These are phyloP conservation scores for Phyllostomus hastatus DNA, from an alignment of 2,113 vertebrate species.

Conservation along the genomic window DNA sequence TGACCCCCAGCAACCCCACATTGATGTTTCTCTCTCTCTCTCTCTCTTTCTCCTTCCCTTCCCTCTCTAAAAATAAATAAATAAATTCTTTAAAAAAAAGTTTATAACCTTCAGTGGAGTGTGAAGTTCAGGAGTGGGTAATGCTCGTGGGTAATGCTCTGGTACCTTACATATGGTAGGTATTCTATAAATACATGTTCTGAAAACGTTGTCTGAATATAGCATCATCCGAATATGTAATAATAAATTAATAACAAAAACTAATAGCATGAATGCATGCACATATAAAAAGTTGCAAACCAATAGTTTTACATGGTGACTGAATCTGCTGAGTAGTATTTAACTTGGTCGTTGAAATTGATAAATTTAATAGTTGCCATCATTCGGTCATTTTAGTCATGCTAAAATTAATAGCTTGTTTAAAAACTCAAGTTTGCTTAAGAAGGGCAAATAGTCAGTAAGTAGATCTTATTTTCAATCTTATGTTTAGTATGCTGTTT, in stretches of 20 bases:
- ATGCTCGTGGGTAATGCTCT: neutral
- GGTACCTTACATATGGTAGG: neutral
- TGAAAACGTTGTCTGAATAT: neutral
- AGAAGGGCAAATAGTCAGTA: neutral
- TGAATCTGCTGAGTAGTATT: neutral
- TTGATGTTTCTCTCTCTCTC: no score
- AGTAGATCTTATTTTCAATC: neutral
- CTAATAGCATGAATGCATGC: neutral
- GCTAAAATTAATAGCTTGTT: neutral
- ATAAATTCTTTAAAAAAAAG: neutral
- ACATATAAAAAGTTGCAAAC: neutral
- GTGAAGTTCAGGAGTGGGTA: neutral
- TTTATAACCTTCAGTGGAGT: neutral
- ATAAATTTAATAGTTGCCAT: neutral
- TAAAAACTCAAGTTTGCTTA: neutral
- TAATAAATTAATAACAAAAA: neutral
- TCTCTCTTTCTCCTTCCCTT: no score
- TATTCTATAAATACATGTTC: neutral
- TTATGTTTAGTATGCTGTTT: neutral
- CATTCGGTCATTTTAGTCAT: neutral
- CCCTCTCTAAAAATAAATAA: no score
- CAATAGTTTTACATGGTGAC: neutral
- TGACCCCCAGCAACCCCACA: no score
- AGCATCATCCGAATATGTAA: neutral
- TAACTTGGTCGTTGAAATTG: neutral